phyloP scores from a whole-genome alignment of 2,113 vertebrate species.

The Parus major region DNA sequence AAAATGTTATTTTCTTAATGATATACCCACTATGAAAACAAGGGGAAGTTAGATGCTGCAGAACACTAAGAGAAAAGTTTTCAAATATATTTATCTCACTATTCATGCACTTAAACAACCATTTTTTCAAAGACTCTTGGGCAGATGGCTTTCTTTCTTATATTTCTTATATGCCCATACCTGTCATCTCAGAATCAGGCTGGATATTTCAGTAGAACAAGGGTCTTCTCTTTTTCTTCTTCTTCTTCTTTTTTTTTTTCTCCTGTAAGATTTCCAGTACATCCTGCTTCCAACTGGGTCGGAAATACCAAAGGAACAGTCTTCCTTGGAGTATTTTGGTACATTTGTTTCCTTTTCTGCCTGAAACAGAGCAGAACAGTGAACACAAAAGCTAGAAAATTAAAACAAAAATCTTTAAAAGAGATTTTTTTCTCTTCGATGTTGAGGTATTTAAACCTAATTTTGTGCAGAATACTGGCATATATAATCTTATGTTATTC shows the following conservation, averaged over 20 bases:
- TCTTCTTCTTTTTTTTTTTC: neutral
- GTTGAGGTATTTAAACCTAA: neutral
- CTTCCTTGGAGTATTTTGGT: constrained; percentile 17
- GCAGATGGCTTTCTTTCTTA: neutral
- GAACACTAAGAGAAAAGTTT: neutral
- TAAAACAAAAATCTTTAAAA: neutral
- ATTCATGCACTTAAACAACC: neutral
- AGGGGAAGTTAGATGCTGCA: neutral
- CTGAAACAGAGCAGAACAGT: neutral
- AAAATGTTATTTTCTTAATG: neutral
- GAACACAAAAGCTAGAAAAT: neutral
- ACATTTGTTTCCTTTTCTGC: constrained; percentile 29
- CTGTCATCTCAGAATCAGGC: neutral
- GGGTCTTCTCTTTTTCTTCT: neutral
- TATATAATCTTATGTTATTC: neutral
- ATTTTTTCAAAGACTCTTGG: neutral
- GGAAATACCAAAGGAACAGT: constrained; percentile 41
- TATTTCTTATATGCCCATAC: neutral
- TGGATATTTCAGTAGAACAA: neutral
- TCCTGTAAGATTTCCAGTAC: neutral
- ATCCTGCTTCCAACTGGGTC: constrained; percentile 54
- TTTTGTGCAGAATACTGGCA: neutral
- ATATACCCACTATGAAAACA: neutral
- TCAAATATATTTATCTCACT: neutral
- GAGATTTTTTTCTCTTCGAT: neutral